Percentiles rank a stretch among this genome's conserved stretches.
phyloP scores from a whole-genome alignment of 92 coral and sea anemone genomes.

The Plumapathes pennacea region DNA sequence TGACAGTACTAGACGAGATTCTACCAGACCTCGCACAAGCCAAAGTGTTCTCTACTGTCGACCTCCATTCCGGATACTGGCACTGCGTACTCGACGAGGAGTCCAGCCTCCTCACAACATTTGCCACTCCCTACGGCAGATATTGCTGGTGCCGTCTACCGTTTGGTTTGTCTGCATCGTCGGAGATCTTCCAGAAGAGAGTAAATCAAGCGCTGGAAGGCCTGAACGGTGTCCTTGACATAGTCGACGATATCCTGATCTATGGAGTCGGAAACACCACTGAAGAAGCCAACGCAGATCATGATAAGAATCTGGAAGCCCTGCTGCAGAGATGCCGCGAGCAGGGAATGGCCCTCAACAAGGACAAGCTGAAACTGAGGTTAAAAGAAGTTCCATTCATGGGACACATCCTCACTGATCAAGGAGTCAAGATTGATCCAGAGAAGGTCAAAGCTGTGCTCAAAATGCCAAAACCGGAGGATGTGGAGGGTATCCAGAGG shows the following conservation, averaged over 20 bases:
- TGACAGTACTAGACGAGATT: constrained; percentile 30
- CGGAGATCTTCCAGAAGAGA: constrained; percentile 53
- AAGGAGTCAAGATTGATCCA: constrained; percentile 39
- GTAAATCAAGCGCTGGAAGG: constrained; percentile 53
- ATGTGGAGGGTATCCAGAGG: constrained; percentile 33
- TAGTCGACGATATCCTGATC: constrained; percentile 31
- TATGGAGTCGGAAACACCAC: constrained; percentile 37
- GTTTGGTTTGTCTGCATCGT: constrained; percentile 42
- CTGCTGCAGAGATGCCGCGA: constrained; percentile 28
- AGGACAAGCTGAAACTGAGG: constrained; percentile 36
- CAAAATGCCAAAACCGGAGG: constrained; percentile 46
- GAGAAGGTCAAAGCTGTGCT: constrained; percentile 45
- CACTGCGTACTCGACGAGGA: constrained; percentile 46
- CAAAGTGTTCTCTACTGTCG: constrained; percentile 32
- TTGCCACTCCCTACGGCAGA: constrained; percentile 44
- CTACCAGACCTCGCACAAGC: constrained; percentile 33
- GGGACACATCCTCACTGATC: constrained; percentile 39
- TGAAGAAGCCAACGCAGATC: constrained; percentile 19
- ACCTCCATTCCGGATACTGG: constrained; percentile 42
- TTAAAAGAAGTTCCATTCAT: constrained; percentile 27
- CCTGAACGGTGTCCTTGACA: constrained; percentile 33
- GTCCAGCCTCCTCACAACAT: constrained; percentile 55
- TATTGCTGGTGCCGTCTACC: constrained; percentile 52
- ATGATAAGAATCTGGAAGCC: constrained; percentile 28
- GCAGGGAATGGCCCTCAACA: constrained; percentile 36